Base-by-base conservation (phyloP, 2,797 vertebrate species). In the Falco concolor region DNA sequence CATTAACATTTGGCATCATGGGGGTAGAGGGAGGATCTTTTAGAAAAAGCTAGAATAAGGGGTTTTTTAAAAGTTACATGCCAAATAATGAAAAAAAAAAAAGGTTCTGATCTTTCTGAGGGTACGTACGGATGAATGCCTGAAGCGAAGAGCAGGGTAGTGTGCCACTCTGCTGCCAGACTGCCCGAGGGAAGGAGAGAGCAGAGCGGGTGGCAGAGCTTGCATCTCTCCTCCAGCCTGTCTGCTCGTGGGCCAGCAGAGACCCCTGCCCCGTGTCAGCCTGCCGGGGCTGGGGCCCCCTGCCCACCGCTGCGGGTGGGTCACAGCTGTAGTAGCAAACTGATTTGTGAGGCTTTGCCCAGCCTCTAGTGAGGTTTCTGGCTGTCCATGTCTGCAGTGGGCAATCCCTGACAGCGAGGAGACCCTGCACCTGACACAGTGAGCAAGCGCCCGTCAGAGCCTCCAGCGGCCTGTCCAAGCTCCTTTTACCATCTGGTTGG, bases 121-220 rank as follows among this genome's bases (percentile, higher is more conserved):
- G 80, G 32, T 1, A 1, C 0, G 9, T 3, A 6, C 8, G 9
- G 84, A 9, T 0, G 1, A 44, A 2, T 4, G 16, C 15, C 30
- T 7, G 9, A 7, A 34, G 70, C 6, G 1, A 7, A 5, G 77
- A 32, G 89, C 54, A 12, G 83, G 64, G 52, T 0, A 3, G 74
- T 2, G 81, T 38, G 80, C 61, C 21, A 38, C 19, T 19, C 7
- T 60, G 64, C 82, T 23, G 65, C 72, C 9, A 1, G 61, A 2
- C 30, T 20, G 36, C 42, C 34, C 70, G 0, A 1, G 5, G n/a
- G 23, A 5, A 20, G 56, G 28, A 50, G 32, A 21, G 56, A 40
- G 52, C 47, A 11, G 10, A 32, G 40, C 4, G 10, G 25, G 30
- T 0, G 10, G 47, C 10, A 32, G 38, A 47, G 77, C 68, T 54